Evolutionary conservation across 2,797 vertebrate species (phyloP), one percentile per base, ranked within the genome.

Genomic region (Chrysocyon brachyurus): DNA sequence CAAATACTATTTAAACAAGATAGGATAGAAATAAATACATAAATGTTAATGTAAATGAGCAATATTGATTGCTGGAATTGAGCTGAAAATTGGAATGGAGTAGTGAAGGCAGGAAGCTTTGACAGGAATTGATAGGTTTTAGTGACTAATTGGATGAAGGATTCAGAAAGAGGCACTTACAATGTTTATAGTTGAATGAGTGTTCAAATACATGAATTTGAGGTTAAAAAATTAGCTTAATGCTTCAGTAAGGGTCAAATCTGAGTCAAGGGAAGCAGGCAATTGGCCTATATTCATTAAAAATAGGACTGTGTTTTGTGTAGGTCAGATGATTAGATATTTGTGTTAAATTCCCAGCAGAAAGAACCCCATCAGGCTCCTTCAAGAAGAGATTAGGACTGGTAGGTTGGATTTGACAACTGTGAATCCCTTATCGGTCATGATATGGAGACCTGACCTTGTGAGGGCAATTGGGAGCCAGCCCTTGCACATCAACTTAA

Each of bases 141-240:
- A 73, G 15, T 61, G 31, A 77, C 84, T 36, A 66, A 68, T 63
- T 89, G 16, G 26, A 68, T 72, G 75, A 70, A 83, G 54, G 26
- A 96, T 98, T 98, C 72, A 82, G 90, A 90, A 95, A 83, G 89
- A 72, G 33, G 5, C 59, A 56, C 46, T 66, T 87, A 85, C 15
- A 26, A 28, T 78, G 4, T 11, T 94, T 92, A 49, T 56, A 24
- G 68, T 91, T 90, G 77, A 90, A 59, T 84, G 22, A 95, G 22
- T 82, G 66, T 61, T 73, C 75, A 94, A 16, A 33, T 75, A 40
- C 6, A 73, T 56, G 16, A 64, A 56, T 93, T 73, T 94, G 72
- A 75, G 22, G 68, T 79, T n/a, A n/a, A 87, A 83, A 63, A 57
- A 14, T 79, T 68, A 28, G 84, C 33, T 73, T 68, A 52, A 56